Base-by-base conservation (phyloP, 2,113 vertebrate genomes). In the Puffinus mauretanicus region DNA sequence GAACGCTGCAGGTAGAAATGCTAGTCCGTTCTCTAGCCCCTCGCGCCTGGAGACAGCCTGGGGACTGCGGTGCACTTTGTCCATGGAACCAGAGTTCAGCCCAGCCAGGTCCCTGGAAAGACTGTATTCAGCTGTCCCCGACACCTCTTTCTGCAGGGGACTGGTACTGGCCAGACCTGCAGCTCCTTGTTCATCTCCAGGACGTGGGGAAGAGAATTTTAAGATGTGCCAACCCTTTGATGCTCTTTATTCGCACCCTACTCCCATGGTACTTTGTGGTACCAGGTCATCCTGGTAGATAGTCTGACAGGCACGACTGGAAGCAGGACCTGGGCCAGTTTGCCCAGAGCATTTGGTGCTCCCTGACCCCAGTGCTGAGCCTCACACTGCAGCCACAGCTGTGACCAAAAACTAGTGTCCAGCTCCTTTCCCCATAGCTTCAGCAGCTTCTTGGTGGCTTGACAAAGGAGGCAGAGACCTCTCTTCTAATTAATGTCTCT, bases 141-240 rank as follows among this genome's bases (percentile, higher is more conserved):
- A 22, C 12, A 34, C 27, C 4, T 62, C 19, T 40, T 1, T 57
- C 42, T 75, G 20, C n/a, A 29, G 19, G 5, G 13, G 1, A 30
- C 64, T 70, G 14, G 16, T 55, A 8, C 11, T 78, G 54, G 11
- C 40, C 18, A 13, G 44, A 49, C 70, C 27, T 70, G 14, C 51
- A 64, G 52, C 24, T 72, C 38, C 44, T 87, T 44, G 8, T 40
- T 79, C 47, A 64, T 54, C 16, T 82, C 55, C 30, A 52, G 18
- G 47, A 76, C n/a, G 1, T 36, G 25, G 13, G 42, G 25, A 86
- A 75, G 4, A 54, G 27, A 44, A 27, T 93, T 60, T 70, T 61
- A 57, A 55, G 1, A 0, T 22, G 5, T 84, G 36, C 0, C n/a
- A 55, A 7, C 10, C 10, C 20, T 64, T 38, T 42, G 7, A 8